A percentile compares a stretch with the other conserved stretches of the same genome.
phyloP scores from a whole-genome alignment of 2,113 vertebrate genomes.

The Polypterus senegalus region DNA sequence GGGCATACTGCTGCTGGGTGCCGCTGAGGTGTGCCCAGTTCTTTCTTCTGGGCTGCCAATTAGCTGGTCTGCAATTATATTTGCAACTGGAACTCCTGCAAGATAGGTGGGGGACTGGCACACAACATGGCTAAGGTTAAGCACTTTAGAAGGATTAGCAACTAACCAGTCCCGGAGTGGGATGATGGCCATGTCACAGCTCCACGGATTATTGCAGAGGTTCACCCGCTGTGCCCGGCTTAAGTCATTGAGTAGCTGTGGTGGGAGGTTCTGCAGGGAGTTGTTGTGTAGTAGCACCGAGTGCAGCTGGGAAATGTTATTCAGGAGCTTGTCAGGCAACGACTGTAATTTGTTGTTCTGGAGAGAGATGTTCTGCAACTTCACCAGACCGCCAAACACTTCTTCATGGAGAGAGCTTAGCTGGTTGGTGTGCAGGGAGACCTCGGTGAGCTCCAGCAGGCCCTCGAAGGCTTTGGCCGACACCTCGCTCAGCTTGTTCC shows the following conservation, averaged over 20 bases:
- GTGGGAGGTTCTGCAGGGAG: conserved; percentile 55
- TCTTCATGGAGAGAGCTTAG: conserved; percentile 47
- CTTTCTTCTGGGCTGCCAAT: no score
- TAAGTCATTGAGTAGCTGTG: conserved; percentile 53
- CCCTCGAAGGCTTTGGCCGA: conserved; percentile 56
- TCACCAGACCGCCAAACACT: conserved; percentile 49
- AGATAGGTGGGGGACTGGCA: conserved; percentile 49
- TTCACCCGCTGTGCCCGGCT: conserved; percentile 43
- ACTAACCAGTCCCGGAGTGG: conserved; percentile 65
- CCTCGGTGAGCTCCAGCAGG: conserved; percentile 53
- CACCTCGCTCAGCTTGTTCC: conserved; percentile 59
- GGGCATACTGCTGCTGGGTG: no score
- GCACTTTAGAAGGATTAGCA: conserved; percentile 43
- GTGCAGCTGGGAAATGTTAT: conserved; percentile 37
- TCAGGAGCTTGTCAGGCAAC: conserved; percentile 56
- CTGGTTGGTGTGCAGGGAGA: conserved; percentile 72
- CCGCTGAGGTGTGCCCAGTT: no score
- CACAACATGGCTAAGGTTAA: conserved; percentile 39
- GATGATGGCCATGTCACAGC: conserved; percentile 62
- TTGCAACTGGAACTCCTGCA: conserved; percentile 33
- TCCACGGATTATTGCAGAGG: conserved; percentile 79
- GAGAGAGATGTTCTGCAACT: conserved; percentile 71
- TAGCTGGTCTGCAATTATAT: conserved; percentile 30
- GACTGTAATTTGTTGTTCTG: conserved; percentile 63
- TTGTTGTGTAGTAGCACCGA: conserved; percentile 71